These are phyloP conservation scores for Coreius guichenoti DNA, from an alignment of 2,797 vertebrate genomes.

Conservation along the genomic window DNA sequence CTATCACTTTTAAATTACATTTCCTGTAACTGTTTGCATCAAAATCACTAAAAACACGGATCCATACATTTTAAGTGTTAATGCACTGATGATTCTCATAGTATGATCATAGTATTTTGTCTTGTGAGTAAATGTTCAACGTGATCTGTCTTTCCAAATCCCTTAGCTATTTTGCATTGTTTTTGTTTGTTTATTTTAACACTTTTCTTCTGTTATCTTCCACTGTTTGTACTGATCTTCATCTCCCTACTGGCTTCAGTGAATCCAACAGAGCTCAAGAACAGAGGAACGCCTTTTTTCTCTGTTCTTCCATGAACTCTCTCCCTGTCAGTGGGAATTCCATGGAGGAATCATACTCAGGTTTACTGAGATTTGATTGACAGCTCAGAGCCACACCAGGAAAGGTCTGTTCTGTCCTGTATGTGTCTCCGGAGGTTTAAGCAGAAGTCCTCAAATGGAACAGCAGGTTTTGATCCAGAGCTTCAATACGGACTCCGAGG, in stretches of 20 bases:
- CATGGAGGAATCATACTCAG: conserved; percentile 31
- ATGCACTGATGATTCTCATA: background rate
- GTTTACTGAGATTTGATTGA: conserved; percentile 43
- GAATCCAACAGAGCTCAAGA: conserved; percentile 20
- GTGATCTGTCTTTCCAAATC: background rate
- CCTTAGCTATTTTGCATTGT: background rate
- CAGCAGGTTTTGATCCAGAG: conserved; percentile 33
- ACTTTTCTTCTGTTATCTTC: conserved; percentile 12
- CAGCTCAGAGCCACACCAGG: conserved; percentile 44
- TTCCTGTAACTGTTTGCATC: background rate
- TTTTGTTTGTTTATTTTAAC: conserved; percentile 22
- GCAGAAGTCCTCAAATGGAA: conserved; percentile 34
- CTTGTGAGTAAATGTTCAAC: background rate
- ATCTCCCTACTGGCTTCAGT: conserved; percentile 22
- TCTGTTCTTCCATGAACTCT: conserved; percentile 31
- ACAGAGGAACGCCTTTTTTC: conserved; percentile 22
- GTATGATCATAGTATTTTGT: conserved; percentile 8
- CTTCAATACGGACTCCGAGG: background rate
- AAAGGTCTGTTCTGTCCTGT: conserved; percentile 40
- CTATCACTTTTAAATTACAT: background rate
- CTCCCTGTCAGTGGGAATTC: conserved; percentile 34
- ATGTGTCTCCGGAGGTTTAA: conserved; percentile 29
- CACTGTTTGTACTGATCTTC: conserved; percentile 12
- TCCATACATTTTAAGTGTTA: background rate
- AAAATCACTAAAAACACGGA: background rate